A percentile compares a stretch with the other conserved stretches of the same genome.
These are phyloP conservation scores for Alviniconcha strummeri DNA, from an alignment of 2,888 invertebrate genomes.

Conservation along the genomic window DNA sequence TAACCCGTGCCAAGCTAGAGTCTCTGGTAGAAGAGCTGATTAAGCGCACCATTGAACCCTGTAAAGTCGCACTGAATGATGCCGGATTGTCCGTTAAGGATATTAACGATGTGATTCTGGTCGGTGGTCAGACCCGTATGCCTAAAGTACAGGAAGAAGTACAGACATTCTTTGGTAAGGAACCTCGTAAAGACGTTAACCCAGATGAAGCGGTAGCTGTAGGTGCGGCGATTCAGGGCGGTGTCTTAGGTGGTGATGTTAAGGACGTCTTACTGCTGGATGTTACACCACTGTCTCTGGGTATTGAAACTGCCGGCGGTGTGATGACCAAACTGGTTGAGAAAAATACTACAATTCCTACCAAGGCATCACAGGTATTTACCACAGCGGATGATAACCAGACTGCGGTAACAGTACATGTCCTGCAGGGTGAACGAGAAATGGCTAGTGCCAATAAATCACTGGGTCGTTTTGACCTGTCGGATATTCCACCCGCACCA, in stretches of 20 bases:
- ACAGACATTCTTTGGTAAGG: too few species aligned
- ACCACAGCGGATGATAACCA: conserved; percentile 42
- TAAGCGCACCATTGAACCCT: conserved; percentile 32
- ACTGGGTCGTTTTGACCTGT: conserved; percentile 15
- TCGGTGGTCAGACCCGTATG: conserved; percentile 53
- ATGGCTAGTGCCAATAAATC: conserved; percentile 15
- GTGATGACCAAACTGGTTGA: conserved; percentile 41
- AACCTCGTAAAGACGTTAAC: too few species aligned
- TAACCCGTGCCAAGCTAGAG: conserved; percentile 33
- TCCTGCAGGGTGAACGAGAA: conserved; percentile 25
- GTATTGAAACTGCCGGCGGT: conserved; percentile 41
- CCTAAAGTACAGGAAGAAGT: conserved; percentile 51
- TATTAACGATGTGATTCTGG: too few species aligned
- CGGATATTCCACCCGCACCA: background rate
- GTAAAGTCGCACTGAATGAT: too few species aligned
- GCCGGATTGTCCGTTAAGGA: too few species aligned
- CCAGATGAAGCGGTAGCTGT: too few species aligned
- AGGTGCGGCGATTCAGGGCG: too few species aligned
- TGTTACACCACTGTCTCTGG: conserved; percentile 43
- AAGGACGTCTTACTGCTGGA: too few species aligned
- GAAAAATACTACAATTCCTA: conserved; percentile 40
- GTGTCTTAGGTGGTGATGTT: too few species aligned
- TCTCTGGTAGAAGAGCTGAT: conserved; percentile 31
- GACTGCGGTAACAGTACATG: conserved; percentile 2
- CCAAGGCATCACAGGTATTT: conserved; percentile 36